Evolutionary conservation across 2,888 invertebrate genomes (phyloP).

Genomic region (Papilio elwesi): DNA sequence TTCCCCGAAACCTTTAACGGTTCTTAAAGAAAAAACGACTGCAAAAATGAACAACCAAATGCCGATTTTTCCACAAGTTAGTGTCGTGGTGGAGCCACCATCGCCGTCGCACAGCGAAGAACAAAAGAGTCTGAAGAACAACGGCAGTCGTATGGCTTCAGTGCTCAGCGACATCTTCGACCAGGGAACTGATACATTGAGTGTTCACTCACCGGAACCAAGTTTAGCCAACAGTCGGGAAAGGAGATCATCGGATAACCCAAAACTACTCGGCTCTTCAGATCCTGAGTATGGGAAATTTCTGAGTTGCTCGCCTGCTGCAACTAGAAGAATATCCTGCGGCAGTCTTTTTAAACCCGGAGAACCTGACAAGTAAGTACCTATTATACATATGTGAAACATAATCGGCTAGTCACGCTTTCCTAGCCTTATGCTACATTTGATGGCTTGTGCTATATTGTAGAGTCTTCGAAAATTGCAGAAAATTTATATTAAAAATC

Average conservation of each 20-base stretch:
- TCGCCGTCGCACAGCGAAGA: constrained; percentile 88
- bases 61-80: constrained; percentile 85
- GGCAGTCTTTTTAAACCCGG: constrained; percentile 93
- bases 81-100: constrained; percentile 90
- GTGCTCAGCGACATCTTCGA: constrained; percentile 76
- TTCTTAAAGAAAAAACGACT: constrained; percentile 41
- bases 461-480: too few relatives aligned
- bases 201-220: constrained; percentile 75
- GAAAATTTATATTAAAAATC: not conserved
- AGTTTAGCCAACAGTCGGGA: constrained; percentile 76
- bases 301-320: constrained; percentile 91
- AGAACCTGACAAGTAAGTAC: constrained; percentile 85
- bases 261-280: constrained; percentile 85
- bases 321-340: constrained; percentile 95
- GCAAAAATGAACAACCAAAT: constrained; percentile 44
- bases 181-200: constrained; percentile 73
- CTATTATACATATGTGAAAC: not conserved
- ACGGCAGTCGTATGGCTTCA: constrained; percentile 76
- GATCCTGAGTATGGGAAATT: constrained; percentile 87
- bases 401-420: constrained; percentile 4
- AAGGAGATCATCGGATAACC: constrained; percentile 82
- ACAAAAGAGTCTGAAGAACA: constrained; percentile 72
- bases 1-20: constrained; percentile 42
- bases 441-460: too few relatives aligned
- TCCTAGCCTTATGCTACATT: too few relatives aligned